A percentile compares a stretch with the other conserved stretches of the same genome.
phyloP scores from a whole-genome alignment of 2,113 vertebrate species.

The Oryzias woworae region DNA sequence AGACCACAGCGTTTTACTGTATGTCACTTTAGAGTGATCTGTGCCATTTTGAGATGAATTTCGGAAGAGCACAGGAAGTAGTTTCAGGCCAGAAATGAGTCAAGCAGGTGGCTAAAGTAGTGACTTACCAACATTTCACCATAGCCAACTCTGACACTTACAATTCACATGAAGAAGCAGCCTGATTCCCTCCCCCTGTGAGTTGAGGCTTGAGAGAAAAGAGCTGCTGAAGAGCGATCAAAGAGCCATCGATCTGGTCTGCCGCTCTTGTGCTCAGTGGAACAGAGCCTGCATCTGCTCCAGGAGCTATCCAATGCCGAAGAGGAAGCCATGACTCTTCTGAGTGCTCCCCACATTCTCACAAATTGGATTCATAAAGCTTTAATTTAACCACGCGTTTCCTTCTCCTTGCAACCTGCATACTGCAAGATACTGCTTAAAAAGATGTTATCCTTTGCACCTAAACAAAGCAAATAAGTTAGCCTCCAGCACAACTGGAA shows the following conservation, averaged over 20 bases:
- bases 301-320: constrained; percentile 8
- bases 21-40: constrained; percentile 27
- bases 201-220: constrained; percentile 42
- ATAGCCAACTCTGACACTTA: constrained; percentile 51
- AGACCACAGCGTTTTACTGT: constrained; percentile 36
- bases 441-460: background rate
- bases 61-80: constrained; percentile 16
- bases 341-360: constrained; percentile 13
- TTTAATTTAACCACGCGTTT: constrained; percentile 7
- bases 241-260: constrained; percentile 58
- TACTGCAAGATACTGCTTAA: background rate
- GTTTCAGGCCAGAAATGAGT: constrained; percentile 27
- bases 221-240: constrained; percentile 49
- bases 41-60: constrained; percentile 20
- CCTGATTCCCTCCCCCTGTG: constrained; percentile 35
- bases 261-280: constrained; percentile 32
- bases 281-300: constrained; percentile 36
- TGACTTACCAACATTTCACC: constrained; percentile 47
- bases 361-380: constrained; percentile 12
- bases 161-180: constrained; percentile 58
- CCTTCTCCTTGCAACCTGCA: background rate
- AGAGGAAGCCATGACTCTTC: constrained; percentile 23
- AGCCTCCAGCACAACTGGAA: background rate
- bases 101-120: constrained; percentile 43
- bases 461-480: background rate